A percentile compares a stretch with the other conserved stretches of the same genome.
Evolutionary conservation across 2,797 vertebrate species (phyloP).

Genomic region (Neoniphon sammara): DNA sequence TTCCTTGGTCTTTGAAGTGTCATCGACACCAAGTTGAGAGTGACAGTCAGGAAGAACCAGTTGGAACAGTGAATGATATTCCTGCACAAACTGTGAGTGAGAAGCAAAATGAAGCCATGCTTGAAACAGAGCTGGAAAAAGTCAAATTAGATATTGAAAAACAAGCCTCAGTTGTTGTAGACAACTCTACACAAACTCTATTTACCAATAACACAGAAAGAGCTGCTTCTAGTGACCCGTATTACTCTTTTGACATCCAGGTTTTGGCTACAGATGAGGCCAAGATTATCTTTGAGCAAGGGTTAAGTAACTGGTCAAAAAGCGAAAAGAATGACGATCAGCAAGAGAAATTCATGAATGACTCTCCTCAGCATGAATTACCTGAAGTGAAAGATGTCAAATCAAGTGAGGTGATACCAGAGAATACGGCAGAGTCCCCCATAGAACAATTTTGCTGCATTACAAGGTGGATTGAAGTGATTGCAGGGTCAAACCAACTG

Average conservation of each 20-base stretch:
- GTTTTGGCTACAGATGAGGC: constrained; percentile 72
- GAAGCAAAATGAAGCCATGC: not conserved
- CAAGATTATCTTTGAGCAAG: constrained; percentile 54
- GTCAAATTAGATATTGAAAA: constrained; percentile 21
- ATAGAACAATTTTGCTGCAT: constrained; percentile 73
- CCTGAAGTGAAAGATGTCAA: not conserved
- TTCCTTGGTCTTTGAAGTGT: constrained; percentile 40
- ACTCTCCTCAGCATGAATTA: not conserved
- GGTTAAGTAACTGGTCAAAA: not conserved
- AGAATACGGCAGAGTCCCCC: not conserved
- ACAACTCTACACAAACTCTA: not conserved
- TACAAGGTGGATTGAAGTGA: constrained; percentile 50
- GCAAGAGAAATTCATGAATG: not conserved
- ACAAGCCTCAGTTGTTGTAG: not conserved
- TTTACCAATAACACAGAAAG: not conserved
- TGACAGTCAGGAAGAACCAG: not conserved
- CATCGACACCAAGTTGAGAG: not conserved
- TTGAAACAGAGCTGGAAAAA: constrained; percentile 1
- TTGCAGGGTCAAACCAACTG: constrained; percentile 8
- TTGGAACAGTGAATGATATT: not conserved
- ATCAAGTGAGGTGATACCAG: not conserved
- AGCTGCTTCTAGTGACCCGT: constrained; percentile 34
- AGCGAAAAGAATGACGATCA: not conserved
- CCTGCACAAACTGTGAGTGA: constrained; percentile 9
- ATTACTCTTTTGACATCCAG: constrained; percentile 60